These are phyloP conservation scores for Andrena cerasifolii DNA, from an alignment of 1,140 invertebrate species.

Conservation along the genomic window DNA sequence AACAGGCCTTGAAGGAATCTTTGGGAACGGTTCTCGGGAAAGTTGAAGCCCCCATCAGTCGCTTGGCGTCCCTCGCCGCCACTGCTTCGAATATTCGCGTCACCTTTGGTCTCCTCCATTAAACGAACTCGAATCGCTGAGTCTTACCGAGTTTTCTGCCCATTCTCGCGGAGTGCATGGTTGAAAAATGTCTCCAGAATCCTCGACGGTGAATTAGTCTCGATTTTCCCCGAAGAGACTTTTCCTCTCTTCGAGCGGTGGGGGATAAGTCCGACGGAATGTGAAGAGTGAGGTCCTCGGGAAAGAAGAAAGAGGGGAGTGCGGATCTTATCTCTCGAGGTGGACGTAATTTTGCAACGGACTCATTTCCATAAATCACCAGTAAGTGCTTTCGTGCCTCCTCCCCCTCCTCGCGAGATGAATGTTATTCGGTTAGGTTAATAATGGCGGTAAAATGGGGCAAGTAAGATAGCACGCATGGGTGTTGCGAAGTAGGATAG, in stretches of 20 bases:
- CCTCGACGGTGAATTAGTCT: no score
- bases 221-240: background rate
- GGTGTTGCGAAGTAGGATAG: no score
- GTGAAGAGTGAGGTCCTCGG: background rate
- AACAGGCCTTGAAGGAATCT: slow-evolving; percentile 28
- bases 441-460: background rate
- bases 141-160: background rate
- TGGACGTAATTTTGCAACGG: background rate
- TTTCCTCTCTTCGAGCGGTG: no score
- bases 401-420: background rate
- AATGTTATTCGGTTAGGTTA: slow-evolving; percentile 14
- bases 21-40: slow-evolving; percentile 28
- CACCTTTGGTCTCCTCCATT: background rate
- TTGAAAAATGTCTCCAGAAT: no score
- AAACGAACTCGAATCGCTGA: background rate
- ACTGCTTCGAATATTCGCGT: background rate
- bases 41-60: slow-evolving; percentile 38
- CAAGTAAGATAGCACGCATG: background rate
- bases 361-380: slow-evolving; percentile 2
- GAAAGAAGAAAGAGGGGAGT: background rate
- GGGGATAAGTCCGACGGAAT: no score
- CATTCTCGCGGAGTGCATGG: background rate
- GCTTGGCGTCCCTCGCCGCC: background rate
- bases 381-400: slow-evolving; percentile 29
- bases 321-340: background rate